Evolutionary conservation across 2,113 vertebrate genomes (phyloP), one percentile per base, ranked within the genome.

Genomic region (Saguinus midas): DNA sequence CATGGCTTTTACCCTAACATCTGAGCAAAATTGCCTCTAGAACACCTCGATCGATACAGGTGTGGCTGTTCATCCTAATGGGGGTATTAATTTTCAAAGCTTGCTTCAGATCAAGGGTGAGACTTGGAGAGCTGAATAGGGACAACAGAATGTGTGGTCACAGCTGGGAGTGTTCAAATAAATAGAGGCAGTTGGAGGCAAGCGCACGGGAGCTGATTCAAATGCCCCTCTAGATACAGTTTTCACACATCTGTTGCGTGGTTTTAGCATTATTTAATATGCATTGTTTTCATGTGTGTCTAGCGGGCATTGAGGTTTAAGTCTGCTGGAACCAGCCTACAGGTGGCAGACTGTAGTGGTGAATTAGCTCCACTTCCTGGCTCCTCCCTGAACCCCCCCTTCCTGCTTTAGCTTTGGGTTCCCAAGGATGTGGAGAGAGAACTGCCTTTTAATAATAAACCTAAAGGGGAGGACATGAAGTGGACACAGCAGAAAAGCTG

Each of bases 211-310:
- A 92, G 73, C 80, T 75, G 61, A 84, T 61, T 87, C 78, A 94
- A 68, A 76, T 2, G 35, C 23, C 17, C 13, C 68, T 17, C 86
- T 91, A 45, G 88, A 78, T 90, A 88, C 91, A 94, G 91, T 87
- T 57, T 86, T 27, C 66, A 32, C 95, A 94, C 93, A 87, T 97
- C 96, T 97, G 96, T 94, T 91, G 94, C 96, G 95, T 84, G n/a
- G 6, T 90, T 90, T 95, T 94, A 96, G 90, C 80, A 50, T 84
- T 95, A 87, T 70, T 98, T 94, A 81, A 80, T 66, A 78, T 93
- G 92, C 84, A 40, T 90, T 93, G 78, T 97, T 92, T 93, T 87
- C 70, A 12, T 64, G 84, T 76, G 75, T 87, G 96, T 58, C 58
- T 80, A 14, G 58, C 78, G 93, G 94, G 55, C 79, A 29, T 75